These are phyloP conservation scores for Speoplatyrhinus poulsoni DNA, from an alignment of 2,113 vertebrate species.

Conservation along the genomic window DNA sequence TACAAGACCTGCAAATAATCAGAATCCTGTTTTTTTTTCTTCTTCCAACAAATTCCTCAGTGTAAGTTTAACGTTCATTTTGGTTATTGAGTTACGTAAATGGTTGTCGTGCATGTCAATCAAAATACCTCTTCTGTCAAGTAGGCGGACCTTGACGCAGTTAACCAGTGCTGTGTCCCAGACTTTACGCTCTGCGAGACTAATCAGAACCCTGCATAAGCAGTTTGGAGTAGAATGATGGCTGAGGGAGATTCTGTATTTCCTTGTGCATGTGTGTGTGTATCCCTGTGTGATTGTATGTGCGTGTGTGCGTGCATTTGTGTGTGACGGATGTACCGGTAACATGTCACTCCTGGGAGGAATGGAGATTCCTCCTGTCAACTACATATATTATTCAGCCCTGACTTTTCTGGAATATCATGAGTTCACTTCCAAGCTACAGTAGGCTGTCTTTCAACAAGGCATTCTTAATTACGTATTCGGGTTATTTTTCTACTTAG, in stretches of 20 bases:
- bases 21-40: too few species aligned
- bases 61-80: too few species aligned
- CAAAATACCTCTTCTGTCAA: too few species aligned
- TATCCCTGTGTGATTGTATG: constrained; percentile 15
- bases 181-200: too few species aligned
- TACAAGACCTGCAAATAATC: too few species aligned
- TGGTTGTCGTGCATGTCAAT: too few species aligned
- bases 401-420: constrained; percentile 9
- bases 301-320: constrained; percentile 1
- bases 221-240: constrained; percentile 37
- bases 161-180: too few species aligned
- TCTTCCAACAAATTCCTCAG: too few species aligned
- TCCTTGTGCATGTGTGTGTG: background rate
- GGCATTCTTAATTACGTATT: background rate
- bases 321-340: constrained; percentile 36
- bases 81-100: too few species aligned
- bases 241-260: constrained; percentile 19
- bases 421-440: constrained; percentile 22
- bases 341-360: constrained; percentile 43
- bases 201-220: constrained; percentile 24
- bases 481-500: background rate
- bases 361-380: constrained; percentile 46
- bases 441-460: constrained; percentile 9
- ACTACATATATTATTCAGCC: constrained; percentile 47
- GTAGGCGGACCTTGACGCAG: too few species aligned